Percentiles rank a stretch among this genome's conserved stretches.
These are phyloP conservation scores for Nomada ruficornis DNA, from an alignment of 2,888 invertebrate species.

Conservation along the genomic window DNA sequence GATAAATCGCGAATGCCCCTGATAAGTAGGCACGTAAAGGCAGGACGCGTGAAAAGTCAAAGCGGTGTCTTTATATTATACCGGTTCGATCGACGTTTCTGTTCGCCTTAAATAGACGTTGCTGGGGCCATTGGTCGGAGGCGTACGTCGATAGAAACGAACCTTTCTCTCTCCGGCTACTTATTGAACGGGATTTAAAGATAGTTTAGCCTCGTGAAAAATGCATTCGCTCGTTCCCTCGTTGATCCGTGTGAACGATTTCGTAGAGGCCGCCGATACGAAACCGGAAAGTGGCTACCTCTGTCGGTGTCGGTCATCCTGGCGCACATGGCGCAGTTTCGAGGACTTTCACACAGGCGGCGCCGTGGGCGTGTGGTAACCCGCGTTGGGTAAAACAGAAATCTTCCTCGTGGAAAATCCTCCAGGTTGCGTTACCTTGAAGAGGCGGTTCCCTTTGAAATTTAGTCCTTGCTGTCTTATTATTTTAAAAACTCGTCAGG, in stretches of 20 bases:
- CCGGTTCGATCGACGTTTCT: slow-evolving; percentile 36
- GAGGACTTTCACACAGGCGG: slow-evolving; percentile 48
- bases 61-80: slow-evolving; percentile 9
- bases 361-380: slow-evolving; percentile 25
- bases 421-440: slow-evolving; percentile 29
- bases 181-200: slow-evolving; percentile 70
- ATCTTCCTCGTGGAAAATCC: slow-evolving; percentile 12
- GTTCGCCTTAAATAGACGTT: slow-evolving; percentile 66
- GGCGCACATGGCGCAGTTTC: slow-evolving; percentile 18
- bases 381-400: slow-evolving; percentile 67
- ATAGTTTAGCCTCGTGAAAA: slow-evolving; percentile 65
- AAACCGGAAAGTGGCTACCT: slow-evolving; percentile 66
- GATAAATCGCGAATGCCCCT: slow-evolving; percentile 19
- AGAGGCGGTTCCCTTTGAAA: background rate
- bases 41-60: too few species aligned
- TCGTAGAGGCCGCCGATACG: slow-evolving; percentile 3
- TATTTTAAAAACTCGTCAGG: too few species aligned
- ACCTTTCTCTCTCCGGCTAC: slow-evolving; percentile 53
- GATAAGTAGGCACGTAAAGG: background rate
- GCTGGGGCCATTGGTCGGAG: slow-evolving; percentile 61
- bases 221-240: slow-evolving; percentile 46
- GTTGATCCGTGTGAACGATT: slow-evolving; percentile 25
- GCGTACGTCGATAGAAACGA: slow-evolving; percentile 54
- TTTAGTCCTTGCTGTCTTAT: too few species aligned
- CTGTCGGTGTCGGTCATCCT: slow-evolving; percentile 51